Evolutionary conservation across 2,797 vertebrate genomes (phyloP), one percentile per base, ranked within the genome.

Genomic region (Pseudochirops corinnae): DNA sequence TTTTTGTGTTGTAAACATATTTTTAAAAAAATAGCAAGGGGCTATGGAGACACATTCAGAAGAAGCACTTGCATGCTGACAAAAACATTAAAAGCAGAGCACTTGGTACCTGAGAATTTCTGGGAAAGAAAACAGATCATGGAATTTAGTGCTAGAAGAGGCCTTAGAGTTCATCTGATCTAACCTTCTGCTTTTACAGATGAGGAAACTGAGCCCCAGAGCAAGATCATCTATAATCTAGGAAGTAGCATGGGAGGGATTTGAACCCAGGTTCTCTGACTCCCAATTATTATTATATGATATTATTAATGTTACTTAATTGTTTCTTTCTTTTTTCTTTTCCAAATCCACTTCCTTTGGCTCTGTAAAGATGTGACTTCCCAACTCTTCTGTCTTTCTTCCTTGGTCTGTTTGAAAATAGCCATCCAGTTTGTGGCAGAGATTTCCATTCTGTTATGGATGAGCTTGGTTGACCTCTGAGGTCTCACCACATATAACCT

Each of bases 1-100:
- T 82, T 94, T 94, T 52, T 94, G 74, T 57, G 92, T 56, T 55
- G 82, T 74, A 93, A 95, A 95, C 39, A 46, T 53, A 53, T 28
- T 91, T n/a, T 94, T 53, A 82, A 56, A 10, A 55, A 96, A 39
- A 74, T 55, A n/a, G 92, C 46, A 33, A 87, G 56, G 74, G 2
- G 31, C 29, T 58, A 31, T 93, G 18, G 55, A 7, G 62, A n/a
- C n/a, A 92, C 4, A 56, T 55, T 2, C 53, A 90, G 46, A 62
- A n/a, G 93, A 46, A 95, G 62, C 50, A 18, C 94, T 52, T 26
- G 16, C 93, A 62, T 93, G 91, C 91, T 96, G 33, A 96, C 74
- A 87, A 39, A 87, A 87, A 87, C 74, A 87, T 50, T 87, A 87
- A 87, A 87, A 87, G 50, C 24, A 87, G 39, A 87, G 50, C 39